A percentile compares a stretch with the other conserved stretches of the same genome.
Evolutionary conservation across 2,888 invertebrate species (phyloP).

Genomic region (Sialis fuliginosa): DNA sequence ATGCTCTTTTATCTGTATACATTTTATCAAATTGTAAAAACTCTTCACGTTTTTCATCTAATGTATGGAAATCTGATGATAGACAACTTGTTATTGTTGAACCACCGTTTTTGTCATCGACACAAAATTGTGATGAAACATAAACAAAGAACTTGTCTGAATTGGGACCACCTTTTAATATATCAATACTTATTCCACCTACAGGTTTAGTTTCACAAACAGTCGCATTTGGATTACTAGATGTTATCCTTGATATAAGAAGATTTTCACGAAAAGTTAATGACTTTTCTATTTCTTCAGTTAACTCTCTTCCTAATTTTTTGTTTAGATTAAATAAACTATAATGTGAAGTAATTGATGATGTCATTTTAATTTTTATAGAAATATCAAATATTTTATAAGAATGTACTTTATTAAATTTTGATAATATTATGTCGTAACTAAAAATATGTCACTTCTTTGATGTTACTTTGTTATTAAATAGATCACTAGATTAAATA

Average conservation of each 20-base stretch:
- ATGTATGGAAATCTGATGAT: conserved; percentile 39
- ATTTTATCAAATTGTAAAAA: conserved; percentile 19
- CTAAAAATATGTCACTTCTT: too few species aligned
- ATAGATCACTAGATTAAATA: too few species aligned
- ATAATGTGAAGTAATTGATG: too few species aligned
- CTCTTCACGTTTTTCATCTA: conserved; percentile 38
- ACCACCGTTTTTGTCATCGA: conserved; percentile 35
- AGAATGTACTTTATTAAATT: too few species aligned
- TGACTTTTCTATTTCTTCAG: neutral
- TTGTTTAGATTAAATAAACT: too few species aligned
- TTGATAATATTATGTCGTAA: too few species aligned
- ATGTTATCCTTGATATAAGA: neutral
- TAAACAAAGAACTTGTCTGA: conserved; percentile 38
- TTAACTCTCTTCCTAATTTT: neutral
- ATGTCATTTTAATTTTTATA: too few species aligned
- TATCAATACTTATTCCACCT: conserved; percentile 25
- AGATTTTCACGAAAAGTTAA: conserved; percentile 2
- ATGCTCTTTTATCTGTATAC: conserved; percentile 27
- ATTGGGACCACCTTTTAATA: conserved; percentile 25
- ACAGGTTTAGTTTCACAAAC: conserved; percentile 13
- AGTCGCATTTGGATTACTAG: neutral
- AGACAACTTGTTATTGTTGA: conserved; percentile 39
- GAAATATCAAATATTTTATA: too few species aligned
- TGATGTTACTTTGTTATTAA: too few species aligned
- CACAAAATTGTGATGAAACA: conserved; percentile 37